A percentile compares a stretch with the other conserved stretches of the same genome.
phyloP scores from a whole-genome alignment of 2,888 invertebrate genomes.

The Sericinus montela region DNA sequence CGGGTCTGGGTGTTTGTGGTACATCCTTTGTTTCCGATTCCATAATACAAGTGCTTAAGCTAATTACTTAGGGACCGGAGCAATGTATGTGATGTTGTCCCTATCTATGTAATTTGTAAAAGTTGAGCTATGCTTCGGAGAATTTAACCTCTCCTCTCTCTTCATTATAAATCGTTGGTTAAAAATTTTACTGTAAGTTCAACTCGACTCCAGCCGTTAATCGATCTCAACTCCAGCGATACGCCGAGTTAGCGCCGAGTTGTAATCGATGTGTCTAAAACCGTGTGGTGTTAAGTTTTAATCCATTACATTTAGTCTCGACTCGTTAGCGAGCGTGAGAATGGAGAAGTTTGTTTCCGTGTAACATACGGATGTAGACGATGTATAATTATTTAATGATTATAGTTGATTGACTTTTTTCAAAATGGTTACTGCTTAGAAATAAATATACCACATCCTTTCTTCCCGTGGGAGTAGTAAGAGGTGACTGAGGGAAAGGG shows the following conservation, averaged over 20 bases:
- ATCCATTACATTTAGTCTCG: neutral
- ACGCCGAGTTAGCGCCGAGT: neutral
- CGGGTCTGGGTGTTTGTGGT: no score
- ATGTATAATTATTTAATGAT: no score
- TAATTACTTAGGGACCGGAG: no score
- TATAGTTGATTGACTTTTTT: no score
- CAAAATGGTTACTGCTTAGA: no score
- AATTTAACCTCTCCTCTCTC: no score
- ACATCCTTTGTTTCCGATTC: no score
- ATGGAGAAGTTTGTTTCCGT: neutral
- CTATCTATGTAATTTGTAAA: neutral
- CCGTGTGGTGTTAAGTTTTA: neutral
- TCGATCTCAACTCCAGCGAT: neutral
- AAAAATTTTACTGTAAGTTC: neutral
- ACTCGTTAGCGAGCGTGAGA: neutral
- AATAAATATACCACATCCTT: no score
- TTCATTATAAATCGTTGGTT: neutral
- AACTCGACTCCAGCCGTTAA: neutral
- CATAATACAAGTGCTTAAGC: no score
- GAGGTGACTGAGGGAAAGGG: no score
- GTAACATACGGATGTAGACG: neutral
- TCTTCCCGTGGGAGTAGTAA: no score
- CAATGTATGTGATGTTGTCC: no score
- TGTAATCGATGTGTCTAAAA: neutral
- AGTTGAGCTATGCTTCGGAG: neutral